Evolutionary conservation across 2,797 vertebrate species (phyloP).

Genomic region (Nothura maculosa): DNA sequence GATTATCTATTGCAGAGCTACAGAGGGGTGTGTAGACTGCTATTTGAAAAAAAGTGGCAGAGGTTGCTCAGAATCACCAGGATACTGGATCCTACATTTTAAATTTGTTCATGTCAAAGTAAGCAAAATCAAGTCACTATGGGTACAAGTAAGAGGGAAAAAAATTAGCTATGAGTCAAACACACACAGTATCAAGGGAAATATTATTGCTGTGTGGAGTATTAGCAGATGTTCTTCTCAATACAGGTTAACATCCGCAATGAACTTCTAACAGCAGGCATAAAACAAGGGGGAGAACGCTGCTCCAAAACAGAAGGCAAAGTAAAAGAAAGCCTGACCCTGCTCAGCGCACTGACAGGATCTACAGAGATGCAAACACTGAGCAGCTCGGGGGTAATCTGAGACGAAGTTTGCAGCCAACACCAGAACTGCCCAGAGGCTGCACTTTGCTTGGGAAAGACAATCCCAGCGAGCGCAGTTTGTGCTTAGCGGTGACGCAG

Average conservation of each 20-base stretch:
- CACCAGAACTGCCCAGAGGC: neutral
- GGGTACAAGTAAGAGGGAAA: neutral
- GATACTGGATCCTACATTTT: neutral
- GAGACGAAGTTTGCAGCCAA: neutral
- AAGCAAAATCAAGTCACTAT: neutral
- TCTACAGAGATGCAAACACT: neutral
- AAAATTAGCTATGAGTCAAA: neutral
- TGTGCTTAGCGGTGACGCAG: neutral
- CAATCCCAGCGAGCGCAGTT: neutral
- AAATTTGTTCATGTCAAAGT: neutral
- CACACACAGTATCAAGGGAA: neutral
- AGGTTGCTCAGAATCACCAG: neutral
- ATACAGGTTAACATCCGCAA: neutral
- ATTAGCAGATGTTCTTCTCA: neutral
- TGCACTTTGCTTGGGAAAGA: neutral
- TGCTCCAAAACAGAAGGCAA: neutral
- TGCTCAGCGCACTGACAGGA: neutral
- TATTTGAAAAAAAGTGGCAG: neutral
- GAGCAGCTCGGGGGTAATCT: fast-evolving
- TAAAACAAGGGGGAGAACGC: neutral
- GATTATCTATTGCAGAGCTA: neutral
- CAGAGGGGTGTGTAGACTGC: fast-evolving
- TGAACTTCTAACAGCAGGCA: neutral
- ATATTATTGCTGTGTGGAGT: neutral
- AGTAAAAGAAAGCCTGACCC: neutral